Conservation (phyloP, 2,888 invertebrate genomes). For the Pollenia labialis region DNA sequence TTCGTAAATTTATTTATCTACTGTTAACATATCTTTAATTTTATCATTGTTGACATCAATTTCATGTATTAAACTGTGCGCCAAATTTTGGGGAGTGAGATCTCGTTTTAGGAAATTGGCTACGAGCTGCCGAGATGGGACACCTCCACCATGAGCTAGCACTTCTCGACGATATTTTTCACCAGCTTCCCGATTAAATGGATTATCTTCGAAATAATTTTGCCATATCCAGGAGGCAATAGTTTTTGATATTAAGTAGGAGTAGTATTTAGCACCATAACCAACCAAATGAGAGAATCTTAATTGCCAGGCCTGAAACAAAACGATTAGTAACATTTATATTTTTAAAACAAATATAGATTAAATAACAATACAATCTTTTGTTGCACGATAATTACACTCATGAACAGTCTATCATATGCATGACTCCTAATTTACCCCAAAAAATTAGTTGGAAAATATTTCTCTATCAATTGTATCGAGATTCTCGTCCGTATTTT, state of each 20-base stretch:
- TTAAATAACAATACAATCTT: too few relatives aligned
- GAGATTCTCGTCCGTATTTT: too few relatives aligned
- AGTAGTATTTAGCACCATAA: slow-evolving; percentile 99
- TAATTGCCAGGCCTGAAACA: slow-evolving; percentile 93
- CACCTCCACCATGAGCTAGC: slow-evolving; percentile 94
- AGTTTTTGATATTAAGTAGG: slow-evolving; percentile 97
- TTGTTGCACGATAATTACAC: too few relatives aligned
- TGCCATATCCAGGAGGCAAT: slow-evolving; percentile 97
- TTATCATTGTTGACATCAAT: slow-evolving; percentile 87
- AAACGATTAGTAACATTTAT: too few relatives aligned
- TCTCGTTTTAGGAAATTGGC: slow-evolving; percentile 91
- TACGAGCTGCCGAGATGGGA: slow-evolving; percentile 91
- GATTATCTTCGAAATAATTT: slow-evolving; percentile 91
- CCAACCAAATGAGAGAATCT: slow-evolving; percentile 98
- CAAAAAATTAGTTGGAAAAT: too few relatives aligned
- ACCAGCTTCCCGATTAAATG: slow-evolving; percentile 91
- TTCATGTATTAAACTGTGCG: slow-evolving; percentile 91
- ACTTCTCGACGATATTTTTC: slow-evolving; percentile 91
- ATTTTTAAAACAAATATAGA: too few relatives aligned
- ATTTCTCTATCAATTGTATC: too few relatives aligned
- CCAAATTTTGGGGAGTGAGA: slow-evolving; percentile 90
- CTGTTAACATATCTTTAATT: slow-evolving; percentile 80
- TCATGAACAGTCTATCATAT: too few relatives aligned
- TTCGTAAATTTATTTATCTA: slow-evolving; percentile 2
- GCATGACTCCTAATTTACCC: too few relatives aligned